Conservation (phyloP, 2,113 vertebrate species). For the Spheniscus mendiculus region DNA sequence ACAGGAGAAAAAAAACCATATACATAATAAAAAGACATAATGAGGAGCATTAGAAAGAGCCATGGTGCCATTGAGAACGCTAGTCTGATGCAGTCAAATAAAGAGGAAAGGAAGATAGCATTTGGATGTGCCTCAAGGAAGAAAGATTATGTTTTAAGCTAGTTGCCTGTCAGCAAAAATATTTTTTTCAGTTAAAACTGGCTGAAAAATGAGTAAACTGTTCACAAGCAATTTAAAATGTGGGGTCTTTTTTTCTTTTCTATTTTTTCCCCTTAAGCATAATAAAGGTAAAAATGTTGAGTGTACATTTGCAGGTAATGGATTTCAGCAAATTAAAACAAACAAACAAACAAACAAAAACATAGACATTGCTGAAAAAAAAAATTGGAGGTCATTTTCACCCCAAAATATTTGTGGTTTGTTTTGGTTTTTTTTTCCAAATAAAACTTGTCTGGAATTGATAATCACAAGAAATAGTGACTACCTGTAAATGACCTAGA, state of each 20-base stretch:
- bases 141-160: not conserved
- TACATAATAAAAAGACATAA: not conserved
- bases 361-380: not conserved
- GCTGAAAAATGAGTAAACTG: not conserved
- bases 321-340: not conserved
- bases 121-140: not conserved
- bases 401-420: not conserved
- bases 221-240: not conserved
- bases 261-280: not conserved
- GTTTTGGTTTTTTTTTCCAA: not conserved
- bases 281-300: not conserved
- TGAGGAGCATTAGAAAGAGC: not conserved
- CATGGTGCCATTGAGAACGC: not conserved
- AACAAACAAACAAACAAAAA: too few relatives aligned
- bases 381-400: accelerated
- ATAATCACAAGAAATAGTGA: not conserved
- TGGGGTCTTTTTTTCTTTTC: not conserved
- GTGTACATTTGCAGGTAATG: not conserved
- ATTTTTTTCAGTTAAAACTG: not conserved
- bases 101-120: not conserved
- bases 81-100: not conserved
- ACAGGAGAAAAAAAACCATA: not conserved
- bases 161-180: not conserved
- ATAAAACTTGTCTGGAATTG: not conserved
- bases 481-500: not conserved